phyloP scores from a whole-genome alignment of 2,888 invertebrate genomes.

The Hoplodrina blanda region DNA sequence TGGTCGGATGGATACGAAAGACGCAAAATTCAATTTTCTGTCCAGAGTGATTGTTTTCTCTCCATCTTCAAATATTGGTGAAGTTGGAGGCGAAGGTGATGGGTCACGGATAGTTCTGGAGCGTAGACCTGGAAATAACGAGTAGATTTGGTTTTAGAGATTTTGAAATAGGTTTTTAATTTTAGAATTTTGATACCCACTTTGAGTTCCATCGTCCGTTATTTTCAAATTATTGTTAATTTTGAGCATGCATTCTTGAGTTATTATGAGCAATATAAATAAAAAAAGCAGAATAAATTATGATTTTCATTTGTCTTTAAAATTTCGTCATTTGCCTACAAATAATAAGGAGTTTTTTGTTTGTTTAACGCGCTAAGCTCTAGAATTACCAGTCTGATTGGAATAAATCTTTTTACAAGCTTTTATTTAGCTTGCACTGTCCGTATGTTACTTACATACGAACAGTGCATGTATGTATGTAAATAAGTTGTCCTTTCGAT shows the following conservation, averaged over 20 bases:
- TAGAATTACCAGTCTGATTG: too few relatives aligned
- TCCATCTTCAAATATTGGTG: conserved; percentile 43
- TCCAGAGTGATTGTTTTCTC: conserved; percentile 62
- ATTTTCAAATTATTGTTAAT: neutral
- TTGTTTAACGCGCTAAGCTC: too few relatives aligned
- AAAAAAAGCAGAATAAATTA: too few relatives aligned
- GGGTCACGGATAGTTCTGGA: conserved; percentile 43
- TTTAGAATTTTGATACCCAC: conserved; percentile 20
- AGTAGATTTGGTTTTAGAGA: conserved; percentile 40
- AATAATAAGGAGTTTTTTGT: too few relatives aligned
- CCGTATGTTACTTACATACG: too few relatives aligned
- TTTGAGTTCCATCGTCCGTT: conserved; percentile 6
- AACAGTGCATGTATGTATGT: too few relatives aligned
- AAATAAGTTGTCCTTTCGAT: too few relatives aligned
- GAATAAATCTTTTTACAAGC: too few relatives aligned
- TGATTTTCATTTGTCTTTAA: too few relatives aligned
- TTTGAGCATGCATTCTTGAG: conserved; percentile 21
- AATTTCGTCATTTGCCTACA: too few relatives aligned
- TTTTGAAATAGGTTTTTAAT: neutral
- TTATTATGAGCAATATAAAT: neutral
- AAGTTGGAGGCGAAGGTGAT: conserved; percentile 11
- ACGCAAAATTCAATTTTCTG: conserved; percentile 72
- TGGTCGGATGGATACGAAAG: conserved; percentile 73
- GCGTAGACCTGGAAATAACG: conserved; percentile 63
- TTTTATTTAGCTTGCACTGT: too few relatives aligned